A percentile compares a stretch with the other conserved stretches of the same genome.
Evolutionary conservation across 2,888 invertebrate genomes (phyloP).

Genomic region (Aplocera efformata): DNA sequence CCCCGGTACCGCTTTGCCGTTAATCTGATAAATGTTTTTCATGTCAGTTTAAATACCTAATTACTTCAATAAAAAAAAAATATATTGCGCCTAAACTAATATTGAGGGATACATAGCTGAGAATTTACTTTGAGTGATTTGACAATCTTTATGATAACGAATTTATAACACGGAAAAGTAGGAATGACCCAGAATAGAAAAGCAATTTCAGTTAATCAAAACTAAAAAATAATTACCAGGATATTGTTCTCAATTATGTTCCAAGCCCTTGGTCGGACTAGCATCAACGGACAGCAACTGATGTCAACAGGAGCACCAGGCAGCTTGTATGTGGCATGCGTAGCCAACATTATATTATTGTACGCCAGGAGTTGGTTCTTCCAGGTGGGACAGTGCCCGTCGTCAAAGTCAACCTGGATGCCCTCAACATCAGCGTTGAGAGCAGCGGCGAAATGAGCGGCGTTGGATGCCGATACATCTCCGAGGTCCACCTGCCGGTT

Average conservation of each 20-base stretch:
- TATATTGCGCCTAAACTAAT: too few relatives aligned
- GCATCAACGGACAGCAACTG: constrained; percentile 79
- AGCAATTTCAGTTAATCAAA: background rate
- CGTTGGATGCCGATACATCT: constrained; percentile 83
- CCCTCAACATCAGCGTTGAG: constrained; percentile 80
- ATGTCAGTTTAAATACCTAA: background rate
- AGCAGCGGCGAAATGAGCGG: constrained; percentile 77
- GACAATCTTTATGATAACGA: too few relatives aligned
- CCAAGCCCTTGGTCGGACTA: constrained; percentile 87
- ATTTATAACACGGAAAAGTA: too few relatives aligned
- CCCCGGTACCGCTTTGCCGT: constrained; percentile 82
- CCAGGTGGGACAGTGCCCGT: constrained; percentile 88
- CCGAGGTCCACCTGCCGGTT: constrained; percentile 83
- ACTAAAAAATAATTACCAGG: constrained; percentile 51
- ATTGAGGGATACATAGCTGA: too few relatives aligned
- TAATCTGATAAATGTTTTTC: constrained; percentile 57
- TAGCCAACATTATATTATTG: constrained; percentile 80
- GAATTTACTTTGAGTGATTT: too few relatives aligned
- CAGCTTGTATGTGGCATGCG: constrained; percentile 63
- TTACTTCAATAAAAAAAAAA: background rate
- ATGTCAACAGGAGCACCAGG: constrained; percentile 73
- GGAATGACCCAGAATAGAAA: too few relatives aligned
- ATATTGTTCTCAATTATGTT: constrained; percentile 86
- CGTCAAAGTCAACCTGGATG: constrained; percentile 84
- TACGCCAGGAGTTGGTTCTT: constrained; percentile 83